A percentile compares a stretch with the other conserved stretches of the same genome.
phyloP scores from a whole-genome alignment of 1,140 invertebrate genomes.

The Pseudoatta argentina region DNA sequence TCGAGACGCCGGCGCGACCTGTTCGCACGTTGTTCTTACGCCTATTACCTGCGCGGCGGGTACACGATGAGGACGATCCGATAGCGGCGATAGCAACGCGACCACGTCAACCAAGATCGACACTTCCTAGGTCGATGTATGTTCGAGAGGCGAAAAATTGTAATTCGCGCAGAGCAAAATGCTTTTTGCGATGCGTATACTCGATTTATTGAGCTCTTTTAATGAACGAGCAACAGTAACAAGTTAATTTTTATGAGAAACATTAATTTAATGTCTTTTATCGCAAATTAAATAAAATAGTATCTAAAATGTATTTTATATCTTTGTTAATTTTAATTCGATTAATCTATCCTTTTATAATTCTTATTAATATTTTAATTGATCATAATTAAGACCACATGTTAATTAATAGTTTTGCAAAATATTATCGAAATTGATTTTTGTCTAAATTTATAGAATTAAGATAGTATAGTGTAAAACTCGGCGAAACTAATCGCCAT shows the following conservation, averaged over 20 bases:
- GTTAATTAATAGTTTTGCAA: not conserved
- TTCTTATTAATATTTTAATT: not conserved
- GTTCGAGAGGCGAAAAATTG: not conserved
- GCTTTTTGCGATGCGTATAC: not conserved
- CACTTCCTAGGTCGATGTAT: not conserved
- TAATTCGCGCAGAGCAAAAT: not conserved
- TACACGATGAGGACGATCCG: constrained; percentile 73
- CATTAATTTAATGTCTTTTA: not conserved
- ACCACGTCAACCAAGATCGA: constrained; percentile 21
- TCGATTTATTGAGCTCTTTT: not conserved
- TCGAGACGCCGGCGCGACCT: constrained; percentile 84
- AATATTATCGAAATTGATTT: constrained; percentile 19
- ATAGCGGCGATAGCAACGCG: constrained; percentile 24
- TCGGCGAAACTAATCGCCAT: not conserved
- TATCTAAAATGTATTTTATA: not conserved
- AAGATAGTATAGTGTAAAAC: not conserved
- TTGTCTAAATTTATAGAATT: not conserved
- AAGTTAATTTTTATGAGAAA: not conserved
- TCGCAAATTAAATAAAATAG: not conserved
- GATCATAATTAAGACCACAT: not conserved
- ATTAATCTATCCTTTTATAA: not conserved
- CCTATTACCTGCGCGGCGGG: constrained; percentile 75
- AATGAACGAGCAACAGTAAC: not conserved
- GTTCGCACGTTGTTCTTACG: constrained; percentile 83
- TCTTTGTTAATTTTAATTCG: not conserved